Conservation (phyloP, 2,888 invertebrate genomes). For the Sinhomidia bicolor region DNA sequence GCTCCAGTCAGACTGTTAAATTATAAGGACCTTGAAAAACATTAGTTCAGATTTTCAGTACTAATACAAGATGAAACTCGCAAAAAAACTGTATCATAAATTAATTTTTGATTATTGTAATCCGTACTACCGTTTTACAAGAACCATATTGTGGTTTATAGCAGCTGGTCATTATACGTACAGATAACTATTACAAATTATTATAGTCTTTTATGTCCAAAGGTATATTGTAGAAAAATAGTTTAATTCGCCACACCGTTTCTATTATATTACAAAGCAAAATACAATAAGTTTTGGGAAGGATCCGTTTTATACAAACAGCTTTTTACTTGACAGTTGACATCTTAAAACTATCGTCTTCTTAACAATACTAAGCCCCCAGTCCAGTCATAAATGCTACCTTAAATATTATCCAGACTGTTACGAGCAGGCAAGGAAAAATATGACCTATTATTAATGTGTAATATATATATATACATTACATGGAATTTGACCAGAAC, state of each 20-base stretch:
- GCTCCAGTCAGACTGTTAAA: conserved; percentile 72
- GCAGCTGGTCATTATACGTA: conserved; percentile 64
- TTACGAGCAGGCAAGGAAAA: background rate
- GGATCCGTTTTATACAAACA: conserved; percentile 58
- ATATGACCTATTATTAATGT: no score
- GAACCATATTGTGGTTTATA: conserved; percentile 55
- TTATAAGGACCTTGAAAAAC: conserved; percentile 62
- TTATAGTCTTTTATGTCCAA: conserved; percentile 52
- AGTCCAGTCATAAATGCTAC: conserved; percentile 24
- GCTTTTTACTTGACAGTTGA: conserved; percentile 63
- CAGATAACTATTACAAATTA: conserved; percentile 33
- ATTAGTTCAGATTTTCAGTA: conserved; percentile 63
- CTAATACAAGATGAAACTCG: conserved; percentile 40
- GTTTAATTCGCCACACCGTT: conserved; percentile 29
- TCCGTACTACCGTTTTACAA: conserved; percentile 52
- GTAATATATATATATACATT: background rate
- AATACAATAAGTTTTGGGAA: conserved; percentile 41
- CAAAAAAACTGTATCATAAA: conserved; percentile 50
- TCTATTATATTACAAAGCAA: conserved; percentile 3
- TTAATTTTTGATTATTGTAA: conserved; percentile 46
- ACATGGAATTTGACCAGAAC: background rate
- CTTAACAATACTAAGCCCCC: background rate
- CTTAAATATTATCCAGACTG: background rate
- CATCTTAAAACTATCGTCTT: conserved; percentile 24
- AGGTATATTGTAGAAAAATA: background rate